Conservation (phyloP, 2,888 invertebrate species). For the Synanthedon tipuliformis region DNA sequence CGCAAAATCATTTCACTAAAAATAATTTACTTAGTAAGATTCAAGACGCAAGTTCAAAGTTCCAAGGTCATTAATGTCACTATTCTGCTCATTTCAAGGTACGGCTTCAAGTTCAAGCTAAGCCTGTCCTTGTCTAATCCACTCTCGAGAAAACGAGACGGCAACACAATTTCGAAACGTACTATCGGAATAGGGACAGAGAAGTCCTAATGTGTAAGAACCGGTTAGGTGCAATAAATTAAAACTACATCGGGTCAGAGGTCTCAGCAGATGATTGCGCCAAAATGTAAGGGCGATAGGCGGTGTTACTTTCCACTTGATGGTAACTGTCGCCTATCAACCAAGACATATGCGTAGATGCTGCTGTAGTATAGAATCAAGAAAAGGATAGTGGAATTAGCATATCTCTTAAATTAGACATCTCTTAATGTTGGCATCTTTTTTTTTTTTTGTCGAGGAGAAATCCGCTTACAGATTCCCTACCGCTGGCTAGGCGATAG, state of each 20-base stretch:
- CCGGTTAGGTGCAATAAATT: constrained; percentile 39
- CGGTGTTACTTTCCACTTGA: no score
- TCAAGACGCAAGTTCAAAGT: background rate
- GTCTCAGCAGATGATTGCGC: constrained; percentile 20
- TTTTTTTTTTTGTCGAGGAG: no score
- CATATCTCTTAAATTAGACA: no score
- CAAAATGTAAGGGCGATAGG: constrained; percentile 11
- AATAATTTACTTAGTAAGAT: no score
- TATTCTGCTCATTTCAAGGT: background rate
- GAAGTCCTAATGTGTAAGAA: constrained; percentile 24
- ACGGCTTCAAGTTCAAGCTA: background rate
- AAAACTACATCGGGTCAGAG: constrained; percentile 30
- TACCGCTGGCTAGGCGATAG: no score
- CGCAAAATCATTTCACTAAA: no score
- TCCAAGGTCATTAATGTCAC: background rate
- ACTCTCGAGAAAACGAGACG: background rate
- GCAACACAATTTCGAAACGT: background rate
- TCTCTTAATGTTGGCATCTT: no score
- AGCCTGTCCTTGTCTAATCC: background rate
- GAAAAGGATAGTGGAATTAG: no score
- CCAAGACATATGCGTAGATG: no score
- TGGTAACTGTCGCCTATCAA: no score
- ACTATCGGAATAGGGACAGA: constrained; percentile 5
- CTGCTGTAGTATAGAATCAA: no score
- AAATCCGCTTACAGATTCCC: no score